phyloP scores from a whole-genome alignment of 2,113 vertebrate genomes.

The Pagrus major region DNA sequence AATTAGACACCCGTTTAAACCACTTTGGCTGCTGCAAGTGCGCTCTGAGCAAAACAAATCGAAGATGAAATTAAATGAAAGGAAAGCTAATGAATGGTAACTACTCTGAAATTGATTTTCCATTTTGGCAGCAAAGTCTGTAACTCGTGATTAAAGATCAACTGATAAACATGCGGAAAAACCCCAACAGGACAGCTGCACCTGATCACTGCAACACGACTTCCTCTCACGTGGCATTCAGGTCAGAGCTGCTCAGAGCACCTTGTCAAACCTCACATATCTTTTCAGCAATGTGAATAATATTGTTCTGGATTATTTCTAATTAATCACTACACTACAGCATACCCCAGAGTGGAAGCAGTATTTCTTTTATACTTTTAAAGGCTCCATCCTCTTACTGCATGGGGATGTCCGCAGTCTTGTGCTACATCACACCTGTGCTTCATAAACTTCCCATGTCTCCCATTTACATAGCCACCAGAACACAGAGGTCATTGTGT shows the following conservation, averaged over 20 bases:
- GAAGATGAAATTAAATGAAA: background rate
- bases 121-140: background rate
- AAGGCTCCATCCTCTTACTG: background rate
- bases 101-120: background rate
- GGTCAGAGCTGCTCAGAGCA: background rate
- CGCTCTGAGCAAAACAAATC: background rate
- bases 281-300: background rate
- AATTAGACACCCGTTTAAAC: background rate
- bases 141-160: background rate
- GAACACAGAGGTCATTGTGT: background rate
- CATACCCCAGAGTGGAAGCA: background rate
- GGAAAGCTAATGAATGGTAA: background rate
- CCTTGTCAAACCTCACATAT: background rate
- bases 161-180: constrained; percentile 8
- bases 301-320: background rate
- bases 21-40: background rate
- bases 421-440: background rate
- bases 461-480: background rate
- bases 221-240: background rate
- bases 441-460: background rate
- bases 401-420: background rate
- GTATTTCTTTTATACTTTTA: background rate
- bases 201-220: background rate
- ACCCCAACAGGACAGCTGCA: background rate
- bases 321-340: background rate